These are phyloP conservation scores for Sphaerodactylus townsendi DNA, from an alignment of 2,113 vertebrate genomes.

Conservation along the genomic window DNA sequence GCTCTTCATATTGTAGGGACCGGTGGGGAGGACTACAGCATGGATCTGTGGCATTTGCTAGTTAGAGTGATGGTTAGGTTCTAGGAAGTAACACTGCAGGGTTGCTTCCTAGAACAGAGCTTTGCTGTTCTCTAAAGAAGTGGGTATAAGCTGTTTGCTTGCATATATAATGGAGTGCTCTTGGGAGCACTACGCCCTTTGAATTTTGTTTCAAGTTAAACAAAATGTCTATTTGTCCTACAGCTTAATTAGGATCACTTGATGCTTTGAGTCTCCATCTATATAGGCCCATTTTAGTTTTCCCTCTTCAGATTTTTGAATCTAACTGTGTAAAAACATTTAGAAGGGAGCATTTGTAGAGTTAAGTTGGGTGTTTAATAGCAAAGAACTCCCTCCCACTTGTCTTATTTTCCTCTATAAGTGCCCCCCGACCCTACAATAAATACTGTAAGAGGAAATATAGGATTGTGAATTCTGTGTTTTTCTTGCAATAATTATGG, in stretches of 20 bases:
- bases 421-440: background rate
- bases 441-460: background rate
- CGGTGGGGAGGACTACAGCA: background rate
- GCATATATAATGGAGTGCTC: background rate
- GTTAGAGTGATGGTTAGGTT: background rate
- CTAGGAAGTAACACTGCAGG: background rate
- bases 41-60: background rate
- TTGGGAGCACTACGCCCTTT: background rate
- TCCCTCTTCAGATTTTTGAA: background rate
- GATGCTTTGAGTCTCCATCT: background rate
- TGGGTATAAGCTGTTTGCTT: background rate
- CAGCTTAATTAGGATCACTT: background rate
- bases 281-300: background rate
- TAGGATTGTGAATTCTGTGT: background rate
- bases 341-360: too few species aligned
- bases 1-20: too few species aligned
- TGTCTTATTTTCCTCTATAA: background rate
- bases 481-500: background rate
- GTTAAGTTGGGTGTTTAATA: background rate
- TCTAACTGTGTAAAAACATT: background rate
- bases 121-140: background rate
- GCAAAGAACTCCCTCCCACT: background rate
- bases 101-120: background rate
- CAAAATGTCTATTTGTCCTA: background rate
- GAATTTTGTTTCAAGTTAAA: background rate